Evolutionary conservation across 2,113 vertebrate species (phyloP), one percentile per base, ranked within the genome.

Genomic region (Aepyceros melampus): DNA sequence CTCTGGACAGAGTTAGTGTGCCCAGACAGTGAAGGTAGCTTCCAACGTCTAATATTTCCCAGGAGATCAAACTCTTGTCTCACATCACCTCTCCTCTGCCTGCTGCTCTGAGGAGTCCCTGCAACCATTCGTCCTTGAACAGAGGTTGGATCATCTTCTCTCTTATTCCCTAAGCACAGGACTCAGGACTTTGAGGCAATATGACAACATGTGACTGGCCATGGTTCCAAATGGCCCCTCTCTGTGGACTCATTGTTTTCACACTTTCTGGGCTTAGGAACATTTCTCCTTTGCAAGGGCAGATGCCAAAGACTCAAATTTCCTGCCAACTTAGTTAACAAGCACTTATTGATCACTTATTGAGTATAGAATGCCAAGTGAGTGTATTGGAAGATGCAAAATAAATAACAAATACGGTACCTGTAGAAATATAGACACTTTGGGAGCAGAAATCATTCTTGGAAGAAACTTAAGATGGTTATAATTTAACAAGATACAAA

Each of bases 291-390:
- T 88, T 92, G 15, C 95, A 96, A 95, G 84, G 82, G 76, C 94
- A 95, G 43, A 94, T 91, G 88, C 53, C 94, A 95, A 86, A 95
- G 55, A 25, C 83, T 94, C 78, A 76, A 29, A 36, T 95, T 78
- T 95, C 3, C 43, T 94, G 64, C 95, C 85, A 91, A 15, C 85
- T 81, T 78, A 47, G 43, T 96, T 92, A 97, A 96, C 33, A 95
- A 95, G 47, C 85, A 95, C 27, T 71, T 97, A 94, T 86, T 79
- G 76, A 96, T 97, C 97, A 94, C 92, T 95, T 96, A 78, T 40
- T 95, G 60, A 87, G 11, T 93, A 85, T 2, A 62, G n/a, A 97
- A 94, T 79, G 62, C 15, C 53, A 93, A 64, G 85, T 71, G 62
- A 92, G 19, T 78, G 15, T 51, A 84, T 51, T 40, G 10, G 11